A percentile compares a stretch with the other conserved stretches of the same genome.
These are phyloP conservation scores for Balearica regulorum DNA, from an alignment of 2,797 vertebrate species.

Conservation along the genomic window DNA sequence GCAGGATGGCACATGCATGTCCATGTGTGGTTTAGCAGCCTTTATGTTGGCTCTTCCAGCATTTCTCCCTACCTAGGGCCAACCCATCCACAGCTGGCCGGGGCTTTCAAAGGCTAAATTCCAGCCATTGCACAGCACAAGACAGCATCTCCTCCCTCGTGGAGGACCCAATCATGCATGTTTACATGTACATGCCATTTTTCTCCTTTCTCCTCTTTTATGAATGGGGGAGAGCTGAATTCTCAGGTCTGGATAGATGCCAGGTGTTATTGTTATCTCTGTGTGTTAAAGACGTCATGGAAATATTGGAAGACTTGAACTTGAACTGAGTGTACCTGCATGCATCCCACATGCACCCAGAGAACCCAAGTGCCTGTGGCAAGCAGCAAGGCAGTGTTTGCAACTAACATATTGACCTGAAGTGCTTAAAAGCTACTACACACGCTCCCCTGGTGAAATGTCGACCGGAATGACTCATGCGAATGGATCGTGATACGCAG, in stretches of 20 bases:
- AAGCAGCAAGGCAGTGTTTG: neutral
- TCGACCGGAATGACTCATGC: neutral
- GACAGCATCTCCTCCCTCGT: neutral
- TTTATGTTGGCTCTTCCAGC: neutral
- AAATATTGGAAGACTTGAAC: neutral
- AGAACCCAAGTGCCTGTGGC: neutral
- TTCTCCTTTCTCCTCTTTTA: neutral
- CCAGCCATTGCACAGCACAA: neutral
- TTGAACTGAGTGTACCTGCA: neutral
- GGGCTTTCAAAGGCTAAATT: neutral
- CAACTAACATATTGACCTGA: neutral
- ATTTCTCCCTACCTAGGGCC: neutral
- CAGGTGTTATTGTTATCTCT: neutral
- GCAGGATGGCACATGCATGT: neutral
- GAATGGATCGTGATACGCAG: neutral
- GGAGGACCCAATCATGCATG: neutral
- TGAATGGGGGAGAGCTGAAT: neutral
- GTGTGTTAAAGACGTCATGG: neutral
- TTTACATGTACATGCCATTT: neutral
- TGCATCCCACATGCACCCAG: rapidly evolving
- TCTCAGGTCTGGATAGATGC: neutral
- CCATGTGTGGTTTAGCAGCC: neutral
- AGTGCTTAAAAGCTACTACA: neutral
- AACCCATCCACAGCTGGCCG: neutral
- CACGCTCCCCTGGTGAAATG: neutral